A percentile compares a stretch with the other conserved stretches of the same genome.
These are phyloP conservation scores for Lasioglossum vierecki DNA, from an alignment of 2,888 invertebrate species.

Conservation along the genomic window DNA sequence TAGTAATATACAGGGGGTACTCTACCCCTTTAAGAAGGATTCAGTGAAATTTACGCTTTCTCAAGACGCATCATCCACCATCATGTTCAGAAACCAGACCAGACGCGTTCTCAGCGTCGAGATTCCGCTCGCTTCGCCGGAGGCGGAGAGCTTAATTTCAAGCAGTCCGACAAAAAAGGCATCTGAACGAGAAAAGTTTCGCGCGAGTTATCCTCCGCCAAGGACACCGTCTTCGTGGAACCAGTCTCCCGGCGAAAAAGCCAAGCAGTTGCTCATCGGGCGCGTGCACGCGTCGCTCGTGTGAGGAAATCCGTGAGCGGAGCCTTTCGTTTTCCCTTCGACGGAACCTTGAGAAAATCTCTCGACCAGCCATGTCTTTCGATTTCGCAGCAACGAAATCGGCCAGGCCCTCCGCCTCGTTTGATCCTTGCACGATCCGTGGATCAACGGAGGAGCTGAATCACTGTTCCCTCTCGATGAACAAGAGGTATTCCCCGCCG, in stretches of 20 bases:
- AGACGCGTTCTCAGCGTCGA: neutral
- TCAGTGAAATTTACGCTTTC: neutral
- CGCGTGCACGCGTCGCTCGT: conserved; percentile 20
- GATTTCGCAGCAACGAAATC: conserved; percentile 80
- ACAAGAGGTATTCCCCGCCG: neutral
- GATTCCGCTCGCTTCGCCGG: neutral
- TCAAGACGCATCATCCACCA: neutral
- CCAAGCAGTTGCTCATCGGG: conserved; percentile 28
- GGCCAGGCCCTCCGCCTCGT: neutral
- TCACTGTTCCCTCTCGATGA: conserved; percentile 2
- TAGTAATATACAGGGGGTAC: no score
- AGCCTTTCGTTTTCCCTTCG: conserved; percentile 82
- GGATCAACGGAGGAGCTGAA: neutral
- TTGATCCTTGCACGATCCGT: conserved; percentile 6
- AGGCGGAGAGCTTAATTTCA: conserved; percentile 34
- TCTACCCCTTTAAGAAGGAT: neutral
- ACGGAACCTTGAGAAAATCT: conserved; percentile 82
- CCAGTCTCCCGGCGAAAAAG: conserved; percentile 69
- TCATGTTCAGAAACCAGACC: neutral
- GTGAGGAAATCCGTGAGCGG: conserved; percentile 50
- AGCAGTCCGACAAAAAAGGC: conserved; percentile 22
- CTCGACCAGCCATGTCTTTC: conserved; percentile 77
- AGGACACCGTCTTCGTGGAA: conserved; percentile 68
- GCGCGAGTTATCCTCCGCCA: conserved; percentile 57
- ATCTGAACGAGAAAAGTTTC: conserved; percentile 46